These are phyloP conservation scores for Coracopsis vasa DNA, from an alignment of 2,113 vertebrate genomes.

Conservation along the genomic window DNA sequence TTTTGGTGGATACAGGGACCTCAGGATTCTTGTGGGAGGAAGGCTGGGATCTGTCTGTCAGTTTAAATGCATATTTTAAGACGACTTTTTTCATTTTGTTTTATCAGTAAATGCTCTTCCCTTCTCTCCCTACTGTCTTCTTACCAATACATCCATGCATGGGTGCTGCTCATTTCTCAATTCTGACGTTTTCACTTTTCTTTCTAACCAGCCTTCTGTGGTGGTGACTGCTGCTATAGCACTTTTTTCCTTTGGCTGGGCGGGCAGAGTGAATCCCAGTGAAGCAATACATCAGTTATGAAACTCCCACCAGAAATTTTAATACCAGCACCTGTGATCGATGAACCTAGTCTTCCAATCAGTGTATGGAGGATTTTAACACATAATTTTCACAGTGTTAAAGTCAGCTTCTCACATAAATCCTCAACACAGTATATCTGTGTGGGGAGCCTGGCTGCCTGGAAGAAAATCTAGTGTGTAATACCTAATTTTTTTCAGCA, in stretches of 20 bases:
- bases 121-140: background rate
- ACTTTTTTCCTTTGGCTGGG: constrained; percentile 23
- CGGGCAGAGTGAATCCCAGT: background rate
- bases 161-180: constrained; percentile 8
- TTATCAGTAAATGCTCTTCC: constrained; percentile 4
- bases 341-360: constrained; percentile 26
- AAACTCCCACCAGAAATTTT: constrained; percentile 42
- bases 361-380: constrained; percentile 23
- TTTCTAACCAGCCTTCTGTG: constrained; percentile 31
- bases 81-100: constrained; percentile 35
- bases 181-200: background rate
- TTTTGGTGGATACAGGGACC: background rate
- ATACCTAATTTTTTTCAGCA: background rate
- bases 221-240: constrained; percentile 34
- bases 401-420: constrained; percentile 32
- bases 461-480: background rate
- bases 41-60: background rate
- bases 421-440: background rate
- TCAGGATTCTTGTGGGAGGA: constrained; percentile 11
- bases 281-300: background rate
- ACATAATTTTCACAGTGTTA: constrained; percentile 34
- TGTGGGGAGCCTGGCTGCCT: background rate
- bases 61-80: constrained; percentile 27
- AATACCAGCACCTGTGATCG: constrained; percentile 19
- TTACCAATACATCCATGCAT: background rate